Conservation (phyloP, 2,888 invertebrate genomes). For the Aromia moschata region DNA sequence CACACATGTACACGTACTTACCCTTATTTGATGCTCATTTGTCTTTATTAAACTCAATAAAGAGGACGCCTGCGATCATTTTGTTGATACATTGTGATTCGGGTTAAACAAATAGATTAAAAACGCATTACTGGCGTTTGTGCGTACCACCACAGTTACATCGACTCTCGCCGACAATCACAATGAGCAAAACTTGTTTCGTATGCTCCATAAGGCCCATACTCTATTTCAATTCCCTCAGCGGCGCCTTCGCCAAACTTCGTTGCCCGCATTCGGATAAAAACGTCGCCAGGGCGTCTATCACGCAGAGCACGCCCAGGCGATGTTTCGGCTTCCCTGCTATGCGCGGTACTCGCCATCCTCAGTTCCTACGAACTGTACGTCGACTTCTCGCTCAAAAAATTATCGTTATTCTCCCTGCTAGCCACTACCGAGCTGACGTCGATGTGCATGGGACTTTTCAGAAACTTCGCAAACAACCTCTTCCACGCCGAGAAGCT, state of each 20-base stretch:
- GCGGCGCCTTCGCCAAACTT: not conserved
- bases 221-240: not conserved
- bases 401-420: not conserved
- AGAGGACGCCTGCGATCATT: too few species aligned
- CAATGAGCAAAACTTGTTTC: not conserved
- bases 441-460: not conserved
- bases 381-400: not conserved
- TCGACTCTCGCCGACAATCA: too few species aligned
- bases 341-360: not conserved
- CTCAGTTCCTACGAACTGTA: not conserved
- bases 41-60: too few species aligned
- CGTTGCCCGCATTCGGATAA: slow-evolving; percentile 2
- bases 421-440: slow-evolving; percentile 2
- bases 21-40: too few species aligned
- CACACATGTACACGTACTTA: too few species aligned
- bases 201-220: not conserved
- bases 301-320: not conserved
- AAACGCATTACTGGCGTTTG: slow-evolving; percentile 7
- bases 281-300: not conserved
- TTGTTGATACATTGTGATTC: too few species aligned
- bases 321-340: not conserved
- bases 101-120: slow-evolving; percentile 4
- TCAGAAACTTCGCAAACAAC: slow-evolving; percentile 18
- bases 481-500: slow-evolving; percentile 19
- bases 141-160: not conserved